A percentile compares a stretch with the other conserved stretches of the same genome.
phyloP scores from a whole-genome alignment of 2,888 invertebrate genomes.

The Amphipoea oculea region DNA sequence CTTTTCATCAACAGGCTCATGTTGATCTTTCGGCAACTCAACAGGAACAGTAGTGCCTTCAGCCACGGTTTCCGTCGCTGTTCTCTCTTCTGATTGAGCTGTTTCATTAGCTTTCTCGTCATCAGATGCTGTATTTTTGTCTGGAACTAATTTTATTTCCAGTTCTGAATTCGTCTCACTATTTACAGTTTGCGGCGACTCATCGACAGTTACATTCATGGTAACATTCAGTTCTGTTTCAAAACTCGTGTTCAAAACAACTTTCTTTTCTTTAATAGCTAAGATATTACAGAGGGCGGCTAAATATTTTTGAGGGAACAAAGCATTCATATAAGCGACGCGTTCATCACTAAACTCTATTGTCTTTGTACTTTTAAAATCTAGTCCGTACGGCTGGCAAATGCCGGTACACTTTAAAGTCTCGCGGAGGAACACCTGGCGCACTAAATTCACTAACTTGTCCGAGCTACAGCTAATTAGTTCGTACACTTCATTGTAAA shows the following conservation, averaged over 20 bases:
- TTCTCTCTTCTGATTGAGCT: slow-evolving; percentile 77
- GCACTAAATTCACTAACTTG: slow-evolving; percentile 91
- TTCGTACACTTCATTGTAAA: slow-evolving; percentile 93
- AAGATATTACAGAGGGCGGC: slow-evolving; percentile 95
- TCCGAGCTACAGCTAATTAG: slow-evolving; percentile 93
- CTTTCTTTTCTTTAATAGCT: slow-evolving; percentile 92
- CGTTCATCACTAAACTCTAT: slow-evolving; percentile 87
- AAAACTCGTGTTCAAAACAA: slow-evolving; percentile 92
- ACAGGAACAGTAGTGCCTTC: slow-evolving; percentile 73
- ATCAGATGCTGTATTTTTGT: slow-evolving; percentile 78
- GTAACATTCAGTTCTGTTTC: slow-evolving; percentile 88
- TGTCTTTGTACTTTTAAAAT: slow-evolving; percentile 91
- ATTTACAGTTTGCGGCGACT: slow-evolving; percentile 77
- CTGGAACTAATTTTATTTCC: slow-evolving; percentile 80
- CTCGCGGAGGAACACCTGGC: slow-evolving; percentile 90
- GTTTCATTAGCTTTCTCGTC: slow-evolving; percentile 82
- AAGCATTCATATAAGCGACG: slow-evolving; percentile 91
- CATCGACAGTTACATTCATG: slow-evolving; percentile 85
- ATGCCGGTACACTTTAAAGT: slow-evolving; percentile 91
- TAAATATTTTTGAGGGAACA: slow-evolving; percentile 92
- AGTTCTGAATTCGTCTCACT: slow-evolving; percentile 82
- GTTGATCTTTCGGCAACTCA: slow-evolving; percentile 80
- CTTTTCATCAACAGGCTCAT: slow-evolving; percentile 74
- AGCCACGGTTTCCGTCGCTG: slow-evolving; percentile 72
- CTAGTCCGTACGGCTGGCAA: slow-evolving; percentile 91